Base-by-base conservation (phyloP, 2,113 vertebrate genomes). In the Pleuronectes platessa region DNA sequence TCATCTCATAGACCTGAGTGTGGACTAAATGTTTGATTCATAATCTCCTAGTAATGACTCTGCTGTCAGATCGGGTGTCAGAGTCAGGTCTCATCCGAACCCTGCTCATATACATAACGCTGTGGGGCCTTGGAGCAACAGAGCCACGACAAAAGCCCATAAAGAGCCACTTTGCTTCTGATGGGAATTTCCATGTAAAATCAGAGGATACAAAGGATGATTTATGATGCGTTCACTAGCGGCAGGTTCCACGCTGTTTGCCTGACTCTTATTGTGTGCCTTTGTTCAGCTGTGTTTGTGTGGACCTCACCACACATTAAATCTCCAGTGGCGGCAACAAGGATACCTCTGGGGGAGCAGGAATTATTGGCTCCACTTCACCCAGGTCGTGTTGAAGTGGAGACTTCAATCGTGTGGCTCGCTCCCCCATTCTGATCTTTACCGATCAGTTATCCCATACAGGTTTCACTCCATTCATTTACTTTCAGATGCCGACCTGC, bases 81-180 rank as follows among this genome's bases (percentile, higher is more conserved):
- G 88, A 92, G 87, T 86, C 84, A 31, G 78, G 49, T 74, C 90
- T 92, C 88, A 91, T 91, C 60, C 7, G 26, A 54, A 77, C 51
- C 51, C 21, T 51, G 64, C 79, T 82, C 55, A 26, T 65, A 58
- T 66, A 74, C 51, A 20, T n/a, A 54, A 68, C 17, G 26, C 67
- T 59, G 55, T 45, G 7, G 59, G 64, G 66, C 49, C 60, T 74
- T 71, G 40, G 75, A 82, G 71, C 53, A 65, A 37, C 73, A 74
- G 61, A n/a, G 23, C 66, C 71, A 58, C 31, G 71, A 78, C 67
- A 67, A 76, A 84, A 69, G 7, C 21, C 21, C 35, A 60, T 59
- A 73, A 92, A 93, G 47, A 85, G 58, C 27, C 81, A 71, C 81
- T 61, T 40, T 91, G 84, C 54, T 61, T 53, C 74, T 92, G 68